Conservation (phyloP, 2,797 vertebrate genomes). For the Mormyrus hasselquistii region DNA sequence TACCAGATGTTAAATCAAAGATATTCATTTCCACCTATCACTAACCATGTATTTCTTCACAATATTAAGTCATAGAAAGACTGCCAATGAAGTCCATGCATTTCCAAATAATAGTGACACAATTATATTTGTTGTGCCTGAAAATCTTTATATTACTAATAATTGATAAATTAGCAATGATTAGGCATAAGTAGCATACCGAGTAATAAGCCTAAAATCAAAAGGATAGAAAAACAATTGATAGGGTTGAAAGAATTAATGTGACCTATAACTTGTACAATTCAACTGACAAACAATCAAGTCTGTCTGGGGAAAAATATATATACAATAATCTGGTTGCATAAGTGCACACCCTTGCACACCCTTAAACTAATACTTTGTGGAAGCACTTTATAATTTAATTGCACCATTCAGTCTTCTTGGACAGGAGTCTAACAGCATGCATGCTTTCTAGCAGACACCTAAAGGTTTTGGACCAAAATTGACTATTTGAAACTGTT, state of each 20-base stretch:
- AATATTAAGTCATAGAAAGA: neutral
- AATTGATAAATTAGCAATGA: too few species aligned
- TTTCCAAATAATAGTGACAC: too few species aligned
- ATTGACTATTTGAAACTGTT: neutral
- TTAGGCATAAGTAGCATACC: neutral
- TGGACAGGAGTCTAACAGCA: neutral
- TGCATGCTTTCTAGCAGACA: neutral
- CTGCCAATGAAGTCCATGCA: too few species aligned
- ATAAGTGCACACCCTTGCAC: neutral
- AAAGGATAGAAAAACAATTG: neutral
- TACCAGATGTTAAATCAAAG: too few species aligned
- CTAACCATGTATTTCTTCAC: neutral
- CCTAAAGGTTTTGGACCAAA: neutral
- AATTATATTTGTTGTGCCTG: too few species aligned
- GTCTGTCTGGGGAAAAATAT: neutral
- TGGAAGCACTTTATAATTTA: neutral
- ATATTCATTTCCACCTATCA: too few species aligned
- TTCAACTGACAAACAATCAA: neutral
- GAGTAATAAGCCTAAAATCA: neutral
- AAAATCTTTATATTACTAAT: too few species aligned
- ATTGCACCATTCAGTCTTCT: neutral
- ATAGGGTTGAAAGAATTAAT: neutral
- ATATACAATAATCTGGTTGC: neutral
- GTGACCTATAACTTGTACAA: neutral
- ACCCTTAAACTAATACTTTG: neutral